phyloP scores from a whole-genome alignment of 2,797 vertebrate genomes.

The Cheirogaleus major region DNA sequence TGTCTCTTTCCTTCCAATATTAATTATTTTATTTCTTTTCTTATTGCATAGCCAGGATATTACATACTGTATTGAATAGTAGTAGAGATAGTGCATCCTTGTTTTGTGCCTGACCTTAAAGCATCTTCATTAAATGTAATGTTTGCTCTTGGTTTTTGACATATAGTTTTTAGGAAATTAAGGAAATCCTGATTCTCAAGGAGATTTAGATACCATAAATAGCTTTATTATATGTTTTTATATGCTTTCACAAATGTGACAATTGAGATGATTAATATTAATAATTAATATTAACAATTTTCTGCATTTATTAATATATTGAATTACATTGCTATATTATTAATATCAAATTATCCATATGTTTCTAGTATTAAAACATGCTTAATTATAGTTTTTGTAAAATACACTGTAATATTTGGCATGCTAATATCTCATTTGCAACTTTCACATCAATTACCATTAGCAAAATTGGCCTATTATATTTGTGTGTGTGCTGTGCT shows the following conservation, averaged over 20 bases:
- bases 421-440: neutral
- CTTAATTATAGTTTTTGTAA: neutral
- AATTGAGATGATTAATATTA: neutral
- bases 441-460: neutral
- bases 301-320: neutral
- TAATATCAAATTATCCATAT: neutral
- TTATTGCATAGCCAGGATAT: neutral
- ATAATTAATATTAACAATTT: neutral
- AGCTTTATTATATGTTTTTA: no score
- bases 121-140: neutral
- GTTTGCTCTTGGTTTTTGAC: neutral
- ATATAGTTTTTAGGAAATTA: neutral
- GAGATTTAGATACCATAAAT: neutral
- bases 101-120: neutral
- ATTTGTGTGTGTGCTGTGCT: neutral
- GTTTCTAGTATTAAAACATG: neutral
- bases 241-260: neutral
- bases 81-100: neutral
- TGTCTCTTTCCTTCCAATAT: neutral
- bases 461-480: neutral
- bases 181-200: neutral
- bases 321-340: neutral
- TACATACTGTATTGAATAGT: fast-evolving
- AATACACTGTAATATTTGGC: neutral
- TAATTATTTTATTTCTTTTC: neutral